Evolutionary conservation across 2,113 vertebrate genomes (phyloP), one percentile per base, ranked within the genome.

Genomic region (Poecile atricapillus): DNA sequence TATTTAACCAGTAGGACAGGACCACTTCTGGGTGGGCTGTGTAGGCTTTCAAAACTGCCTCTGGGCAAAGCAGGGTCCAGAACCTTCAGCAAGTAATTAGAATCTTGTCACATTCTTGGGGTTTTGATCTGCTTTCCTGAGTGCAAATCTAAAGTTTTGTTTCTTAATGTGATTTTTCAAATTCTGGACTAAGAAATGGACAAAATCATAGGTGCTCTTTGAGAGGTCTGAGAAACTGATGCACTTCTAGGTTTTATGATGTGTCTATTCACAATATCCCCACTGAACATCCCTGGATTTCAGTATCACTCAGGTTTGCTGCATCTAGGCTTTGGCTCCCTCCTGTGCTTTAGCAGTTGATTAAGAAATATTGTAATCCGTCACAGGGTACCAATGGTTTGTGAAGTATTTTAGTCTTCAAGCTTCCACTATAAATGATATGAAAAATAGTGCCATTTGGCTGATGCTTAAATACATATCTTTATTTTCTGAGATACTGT

Each of bases 311-410:
- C 24, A 55, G 43, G 63, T 96, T 97, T 93, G 49, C 60, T 95
- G 85, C 92, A 89, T 93, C 67, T 79, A 86, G 47, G 63, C 58
- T 95, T 94, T 95, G 75, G 81, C 63, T 69, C 52, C 52, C 91
- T 95, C 96, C 84, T 91, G 62, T 93, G 81, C 88, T 93, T 97
- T 94, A 96, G 75, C 87, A 94, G 80, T 97, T 97, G 95, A 96
- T 98, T 97, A 97, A 97, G 94, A 97, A 96, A 96, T 90, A 79
- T 49, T 97, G 87, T 98, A 97, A 97, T 97, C 87, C 2, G 1
- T 96, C 94, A 70, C 85, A 96, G 89, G 87, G 55, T 94, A 95
- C 84, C 83, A 85, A 96, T 97, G 88, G 94, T 44, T 97, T 96
- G 77, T 95, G 67, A 73, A 97, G 63, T 88, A 85, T 97, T 97